A percentile compares a stretch with the other conserved stretches of the same genome.
Evolutionary conservation across 2,797 vertebrate species (phyloP).

Genomic region (Allobates femoralis): DNA sequence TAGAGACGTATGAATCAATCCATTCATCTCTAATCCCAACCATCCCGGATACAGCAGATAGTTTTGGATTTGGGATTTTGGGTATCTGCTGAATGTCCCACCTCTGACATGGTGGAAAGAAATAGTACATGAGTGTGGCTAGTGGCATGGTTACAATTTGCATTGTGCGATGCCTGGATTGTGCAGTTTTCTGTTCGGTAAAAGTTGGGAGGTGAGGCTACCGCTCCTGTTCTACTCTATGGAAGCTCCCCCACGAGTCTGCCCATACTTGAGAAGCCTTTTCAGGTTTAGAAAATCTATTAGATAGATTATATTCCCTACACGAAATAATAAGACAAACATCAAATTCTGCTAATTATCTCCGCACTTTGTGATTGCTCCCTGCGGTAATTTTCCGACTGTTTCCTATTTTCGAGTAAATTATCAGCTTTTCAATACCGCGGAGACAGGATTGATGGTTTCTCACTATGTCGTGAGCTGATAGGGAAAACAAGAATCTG

Average conservation of each 20-base stretch:
- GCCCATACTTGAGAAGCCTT: background rate
- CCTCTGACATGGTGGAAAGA: too few species aligned
- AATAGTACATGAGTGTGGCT: too few species aligned
- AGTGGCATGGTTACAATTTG: too few species aligned
- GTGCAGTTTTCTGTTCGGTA: too few species aligned
- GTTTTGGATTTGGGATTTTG: too few species aligned
- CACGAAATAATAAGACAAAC: constrained; percentile 28
- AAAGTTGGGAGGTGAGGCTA: too few species aligned
- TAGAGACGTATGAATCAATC: too few species aligned
- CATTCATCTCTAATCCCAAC: too few species aligned
- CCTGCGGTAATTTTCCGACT: constrained; percentile 15
- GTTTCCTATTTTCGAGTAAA: constrained; percentile 42
- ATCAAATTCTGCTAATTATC: constrained; percentile 44
- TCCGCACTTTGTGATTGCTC: constrained; percentile 18
- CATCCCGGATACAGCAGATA: too few species aligned
- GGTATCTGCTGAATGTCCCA: too few species aligned
- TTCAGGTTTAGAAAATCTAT: background rate
- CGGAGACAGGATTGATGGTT: constrained; percentile 31
- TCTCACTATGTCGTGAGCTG: background rate
- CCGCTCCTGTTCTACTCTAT: background rate
- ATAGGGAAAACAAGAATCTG: background rate
- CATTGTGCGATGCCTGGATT: too few species aligned
- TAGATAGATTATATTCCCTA: background rate
- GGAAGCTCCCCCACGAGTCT: too few species aligned
- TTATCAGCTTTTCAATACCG: constrained; percentile 17